Evolutionary conservation across 2,888 invertebrate species (phyloP), one percentile per base, ranked within the genome.

Genomic region (Tetramorium bicarinatum): DNA sequence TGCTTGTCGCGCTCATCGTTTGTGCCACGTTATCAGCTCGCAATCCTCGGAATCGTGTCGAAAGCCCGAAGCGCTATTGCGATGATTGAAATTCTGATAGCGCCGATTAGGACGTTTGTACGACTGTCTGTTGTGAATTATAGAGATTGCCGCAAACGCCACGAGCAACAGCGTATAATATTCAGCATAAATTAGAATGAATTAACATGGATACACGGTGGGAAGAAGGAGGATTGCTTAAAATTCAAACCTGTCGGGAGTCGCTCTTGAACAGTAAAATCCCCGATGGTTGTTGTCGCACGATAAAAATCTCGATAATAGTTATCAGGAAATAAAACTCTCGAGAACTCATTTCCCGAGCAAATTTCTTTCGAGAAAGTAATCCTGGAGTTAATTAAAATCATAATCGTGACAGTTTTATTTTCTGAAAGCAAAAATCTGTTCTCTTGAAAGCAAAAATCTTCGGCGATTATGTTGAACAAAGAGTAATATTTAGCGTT

Each of bases 41-140:
- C 79, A 67, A 56, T 77, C 67, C 77, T 67, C 77, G 77, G 71
- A 71, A 71, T 61, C 71, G 79, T 71, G 71, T 47, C 38, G 79
- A 80, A 80, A 80, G 79, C 79, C 71, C n/a, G 71, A 47, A 80
- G 79, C 79, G 79, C 21, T 49, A 56, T 69, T 34, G 71, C 59
- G 71, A 80, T 80, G 79, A 80, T 80, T 80, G 79, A 80, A 80
- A 80, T 80, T 80, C 79, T 80, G 79, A 80, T 80, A 80, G 71
- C 71, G 79, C 59, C 79, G 71, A 80, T 80, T 80, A 80, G 71
- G 71, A 80, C 79, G 71, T 80, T 80, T 80, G 79, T 80, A 80
- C 71, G 79, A 71, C 59, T 80, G 79, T 80, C 71, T 80, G 69
- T 79, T 79, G 69, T 79, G 59, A 80, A 71, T 80, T 80, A 80